Evolutionary conservation across 2,113 vertebrate species (phyloP).

Genomic region (Brachyhypopomus gauderio): DNA sequence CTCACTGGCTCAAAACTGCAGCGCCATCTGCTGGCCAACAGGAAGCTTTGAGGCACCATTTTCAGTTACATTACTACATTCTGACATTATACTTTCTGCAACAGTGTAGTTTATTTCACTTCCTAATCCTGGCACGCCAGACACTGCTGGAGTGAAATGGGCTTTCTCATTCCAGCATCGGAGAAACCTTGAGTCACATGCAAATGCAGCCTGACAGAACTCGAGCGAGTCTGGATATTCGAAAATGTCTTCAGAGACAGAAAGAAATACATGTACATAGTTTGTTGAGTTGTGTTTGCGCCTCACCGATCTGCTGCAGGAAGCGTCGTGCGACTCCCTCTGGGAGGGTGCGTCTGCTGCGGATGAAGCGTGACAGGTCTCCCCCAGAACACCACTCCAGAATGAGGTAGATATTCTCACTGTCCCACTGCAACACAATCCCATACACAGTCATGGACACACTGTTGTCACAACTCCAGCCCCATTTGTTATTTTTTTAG

Average conservation of each 20-base stretch:
- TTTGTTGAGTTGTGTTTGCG: too few relatives aligned
- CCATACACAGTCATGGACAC: background rate
- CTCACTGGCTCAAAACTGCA: background rate
- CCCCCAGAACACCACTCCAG: conserved; percentile 96
- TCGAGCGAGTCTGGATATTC: too few relatives aligned
- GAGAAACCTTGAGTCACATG: too few relatives aligned
- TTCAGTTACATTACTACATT: background rate
- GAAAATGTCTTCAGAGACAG: too few relatives aligned
- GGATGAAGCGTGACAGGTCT: conserved; percentile 93
- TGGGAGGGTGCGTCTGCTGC: conserved; percentile 82
- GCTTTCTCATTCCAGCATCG: too few relatives aligned
- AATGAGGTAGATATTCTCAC: conserved; percentile 94
- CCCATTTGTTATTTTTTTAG: too few relatives aligned
- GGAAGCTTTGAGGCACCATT: background rate
- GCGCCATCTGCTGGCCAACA: conserved; percentile 15
- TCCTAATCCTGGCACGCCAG: background rate
- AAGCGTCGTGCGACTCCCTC: conserved; percentile 86
- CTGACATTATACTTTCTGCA: background rate
- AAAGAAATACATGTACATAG: too few relatives aligned
- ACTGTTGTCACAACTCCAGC: too few relatives aligned
- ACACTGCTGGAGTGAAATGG: too few relatives aligned
- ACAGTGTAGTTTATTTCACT: background rate
- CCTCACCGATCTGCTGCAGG: conserved; percentile 91
- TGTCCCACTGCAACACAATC: conserved; percentile 84
- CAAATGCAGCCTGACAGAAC: too few relatives aligned